Conservation (phyloP, 1,140 invertebrate species). For the Drosophila leontia region DNA sequence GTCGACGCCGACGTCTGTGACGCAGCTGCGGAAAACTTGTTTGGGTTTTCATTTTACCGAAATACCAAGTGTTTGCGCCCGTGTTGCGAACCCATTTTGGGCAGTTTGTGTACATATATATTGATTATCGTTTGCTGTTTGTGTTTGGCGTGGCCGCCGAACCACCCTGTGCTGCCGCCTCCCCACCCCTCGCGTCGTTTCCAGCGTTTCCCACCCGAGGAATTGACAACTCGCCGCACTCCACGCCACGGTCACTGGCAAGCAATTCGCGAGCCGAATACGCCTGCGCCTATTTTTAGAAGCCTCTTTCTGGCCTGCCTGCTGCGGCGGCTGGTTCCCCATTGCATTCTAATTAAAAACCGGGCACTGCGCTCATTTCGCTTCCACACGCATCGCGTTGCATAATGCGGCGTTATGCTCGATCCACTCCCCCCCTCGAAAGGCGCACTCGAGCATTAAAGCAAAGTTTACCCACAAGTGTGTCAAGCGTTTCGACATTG, state of each 20-base stretch:
- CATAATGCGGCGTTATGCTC: constrained; percentile 62
- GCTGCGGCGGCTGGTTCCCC: constrained; percentile 34
- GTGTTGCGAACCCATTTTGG: constrained; percentile 32
- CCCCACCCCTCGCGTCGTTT: constrained; percentile 4
- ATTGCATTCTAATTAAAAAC: constrained; percentile 80
- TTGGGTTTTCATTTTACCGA: constrained; percentile 64
- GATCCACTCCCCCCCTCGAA: constrained; percentile 1
- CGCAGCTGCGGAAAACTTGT: constrained; percentile 74
- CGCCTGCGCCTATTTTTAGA: constrained; percentile 64
- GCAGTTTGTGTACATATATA: constrained; percentile 41
- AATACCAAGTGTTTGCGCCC: constrained; percentile 24
- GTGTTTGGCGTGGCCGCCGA: constrained; percentile 39
- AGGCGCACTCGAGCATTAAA: constrained; percentile 64
- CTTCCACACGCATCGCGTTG: constrained; percentile 71
- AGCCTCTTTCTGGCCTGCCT: constrained; percentile 25
- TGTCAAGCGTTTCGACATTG: constrained; percentile 35
- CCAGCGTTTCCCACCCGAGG: neutral
- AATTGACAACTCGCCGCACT: constrained; percentile 5
- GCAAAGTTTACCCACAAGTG: constrained; percentile 23
- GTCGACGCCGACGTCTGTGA: constrained; percentile 28
- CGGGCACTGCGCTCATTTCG: constrained; percentile 73
- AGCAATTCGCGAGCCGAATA: constrained; percentile 41
- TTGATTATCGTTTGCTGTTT: constrained; percentile 56
- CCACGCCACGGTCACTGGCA: constrained; percentile 53
- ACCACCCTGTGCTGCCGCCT: constrained; percentile 9